Base-by-base conservation (phyloP, 1,140 invertebrate species). In the Aphidius gifuensis region DNA sequence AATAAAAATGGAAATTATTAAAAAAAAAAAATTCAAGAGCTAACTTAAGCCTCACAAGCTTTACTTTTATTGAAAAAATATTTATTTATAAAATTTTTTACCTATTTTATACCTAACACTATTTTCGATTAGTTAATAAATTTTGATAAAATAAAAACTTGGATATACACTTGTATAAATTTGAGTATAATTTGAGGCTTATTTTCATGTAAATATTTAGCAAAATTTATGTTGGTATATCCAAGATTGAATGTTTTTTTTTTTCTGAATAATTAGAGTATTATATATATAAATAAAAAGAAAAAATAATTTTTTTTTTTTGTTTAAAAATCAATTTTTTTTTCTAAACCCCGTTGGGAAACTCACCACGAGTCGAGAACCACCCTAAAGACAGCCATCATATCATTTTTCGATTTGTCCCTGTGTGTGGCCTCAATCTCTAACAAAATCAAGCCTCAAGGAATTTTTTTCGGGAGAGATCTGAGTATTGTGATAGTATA, bases 401-500 rank as follows among this genome's bases (percentile, higher is more conserved):
- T 79, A 75, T 68, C 45, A 32, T 32, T 75, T 75, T 80, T 71
- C 72, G 69, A 71, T 77, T 74, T 78, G 73, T 76, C 74, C 72
- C 69, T 80, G 74, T 80, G 74, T 76, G 75, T 77, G 71, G 66
- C 74, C 77, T 79, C 77, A 80, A 80, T 80, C 78, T 77, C 75
- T 75, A 79, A 80, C 69, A 77, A 78, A 80, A 80, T 32, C 75
- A 79, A 79, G 77, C 79, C 72, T 77, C 75, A 72, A 48, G 71
- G 76, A 69, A 70, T 75, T 77, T 62, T 58, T 49, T 44, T 7
- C 53, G 72, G 70, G 73, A 74, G 73, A 69, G 79, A 80, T 77
- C 78, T 73, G 73, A 77, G 79, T 76, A 75, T 72, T 75, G 74
- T 78, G 77, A 80, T 75, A 78, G 78, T 80, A 75, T 73, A 79